phyloP scores from a whole-genome alignment of 2,888 invertebrate species.

The Apamea sordens region DNA sequence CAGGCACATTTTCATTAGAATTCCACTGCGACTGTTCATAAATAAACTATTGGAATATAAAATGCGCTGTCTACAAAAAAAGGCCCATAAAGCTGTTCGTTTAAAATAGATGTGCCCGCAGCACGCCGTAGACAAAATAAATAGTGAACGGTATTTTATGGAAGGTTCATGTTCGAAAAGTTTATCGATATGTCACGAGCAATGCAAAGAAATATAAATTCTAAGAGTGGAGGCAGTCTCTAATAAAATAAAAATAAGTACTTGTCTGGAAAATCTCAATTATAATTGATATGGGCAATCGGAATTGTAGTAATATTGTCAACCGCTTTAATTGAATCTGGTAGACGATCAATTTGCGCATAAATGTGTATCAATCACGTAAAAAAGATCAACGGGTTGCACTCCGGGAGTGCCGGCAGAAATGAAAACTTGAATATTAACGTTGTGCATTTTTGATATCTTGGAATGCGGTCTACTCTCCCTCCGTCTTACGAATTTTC shows the following conservation, averaged over 20 bases:
- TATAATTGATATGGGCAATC: background rate
- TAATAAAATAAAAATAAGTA: background rate
- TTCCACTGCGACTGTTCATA: conserved; percentile 21
- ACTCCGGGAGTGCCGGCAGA: no score
- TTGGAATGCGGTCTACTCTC: no score
- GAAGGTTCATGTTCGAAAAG: conserved; percentile 35
- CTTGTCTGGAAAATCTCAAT: background rate
- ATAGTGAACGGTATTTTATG: conserved; percentile 29
- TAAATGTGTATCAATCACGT: background rate
- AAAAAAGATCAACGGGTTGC: no score
- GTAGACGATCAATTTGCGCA: background rate
- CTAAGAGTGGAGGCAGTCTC: background rate
- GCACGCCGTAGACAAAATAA: conserved; percentile 46
- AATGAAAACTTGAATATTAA: no score
- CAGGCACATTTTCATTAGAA: conserved; percentile 21
- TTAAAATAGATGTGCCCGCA: conserved; percentile 44
- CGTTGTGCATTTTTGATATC: no score
- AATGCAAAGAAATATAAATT: conserved; percentile 2
- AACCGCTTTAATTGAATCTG: background rate
- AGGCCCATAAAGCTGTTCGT: conserved; percentile 41
- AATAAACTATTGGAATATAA: conserved; percentile 54
- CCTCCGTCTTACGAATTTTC: no score
- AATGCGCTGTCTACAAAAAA: conserved; percentile 45
- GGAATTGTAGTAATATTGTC: background rate
- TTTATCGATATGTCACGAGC: conserved; percentile 34